Evolutionary conservation across 2,113 vertebrate species (phyloP).

Genomic region (Tragelaphus scriptus): DNA sequence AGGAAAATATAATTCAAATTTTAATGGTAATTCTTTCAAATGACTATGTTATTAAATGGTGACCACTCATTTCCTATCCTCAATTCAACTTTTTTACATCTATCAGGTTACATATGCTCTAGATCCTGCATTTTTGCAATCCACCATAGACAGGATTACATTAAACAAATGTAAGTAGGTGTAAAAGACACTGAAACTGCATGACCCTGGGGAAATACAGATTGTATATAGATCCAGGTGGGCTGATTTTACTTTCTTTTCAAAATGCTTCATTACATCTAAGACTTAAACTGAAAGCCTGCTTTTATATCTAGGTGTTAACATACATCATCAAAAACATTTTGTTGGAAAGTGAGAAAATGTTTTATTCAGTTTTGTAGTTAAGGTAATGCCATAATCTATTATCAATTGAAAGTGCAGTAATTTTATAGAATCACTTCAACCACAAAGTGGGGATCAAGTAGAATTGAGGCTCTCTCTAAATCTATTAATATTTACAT

Average conservation of each 20-base stretch:
- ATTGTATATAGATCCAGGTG: background rate
- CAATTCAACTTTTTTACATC: background rate
- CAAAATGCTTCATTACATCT: background rate
- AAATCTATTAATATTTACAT: background rate
- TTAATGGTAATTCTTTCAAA: background rate
- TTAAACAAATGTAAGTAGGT: background rate
- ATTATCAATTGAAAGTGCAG: background rate
- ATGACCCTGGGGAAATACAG: background rate
- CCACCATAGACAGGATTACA: background rate
- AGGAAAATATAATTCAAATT: background rate
- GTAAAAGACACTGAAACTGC: background rate
- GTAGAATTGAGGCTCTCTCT: background rate
- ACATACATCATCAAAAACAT: background rate
- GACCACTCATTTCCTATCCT: background rate
- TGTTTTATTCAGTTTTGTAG: background rate
- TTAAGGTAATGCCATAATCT: background rate
- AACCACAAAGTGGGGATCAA: background rate
- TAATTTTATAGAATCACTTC: background rate
- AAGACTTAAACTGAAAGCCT: background rate
- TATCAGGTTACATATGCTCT: background rate
- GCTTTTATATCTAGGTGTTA: background rate
- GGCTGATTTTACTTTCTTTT: background rate
- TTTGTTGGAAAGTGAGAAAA: background rate
- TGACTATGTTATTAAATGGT: background rate
- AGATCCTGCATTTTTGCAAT: background rate